A percentile compares a stretch with the other conserved stretches of the same genome.
Evolutionary conservation across 2,113 vertebrate species (phyloP).

Genomic region (Bucco capensis): DNA sequence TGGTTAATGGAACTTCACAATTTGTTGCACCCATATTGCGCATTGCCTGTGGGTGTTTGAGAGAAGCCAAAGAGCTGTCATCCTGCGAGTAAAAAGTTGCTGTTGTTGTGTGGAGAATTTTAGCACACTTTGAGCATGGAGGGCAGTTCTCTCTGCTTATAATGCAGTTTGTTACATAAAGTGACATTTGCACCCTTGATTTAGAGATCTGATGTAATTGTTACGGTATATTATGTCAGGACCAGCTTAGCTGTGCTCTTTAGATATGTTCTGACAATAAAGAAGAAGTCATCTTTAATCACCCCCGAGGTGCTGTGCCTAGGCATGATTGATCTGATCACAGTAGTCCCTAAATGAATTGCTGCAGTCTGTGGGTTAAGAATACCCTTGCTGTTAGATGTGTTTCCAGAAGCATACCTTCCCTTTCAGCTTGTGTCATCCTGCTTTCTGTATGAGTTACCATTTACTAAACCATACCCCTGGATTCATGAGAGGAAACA

Average conservation of each 20-base stretch:
- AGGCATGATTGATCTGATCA: neutral
- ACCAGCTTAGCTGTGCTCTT: neutral
- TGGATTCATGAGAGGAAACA: neutral
- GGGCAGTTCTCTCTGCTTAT: neutral
- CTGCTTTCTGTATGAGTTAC: neutral
- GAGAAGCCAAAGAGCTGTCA: slow-evolving; percentile 2
- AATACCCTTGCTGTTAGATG: neutral
- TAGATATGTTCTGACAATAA: neutral
- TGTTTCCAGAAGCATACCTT: neutral
- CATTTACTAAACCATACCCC: neutral
- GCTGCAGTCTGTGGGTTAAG: neutral
- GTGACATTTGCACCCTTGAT: neutral
- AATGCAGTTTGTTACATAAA: slow-evolving; percentile 22
- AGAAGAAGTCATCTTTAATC: neutral
- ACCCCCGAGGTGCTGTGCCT: neutral
- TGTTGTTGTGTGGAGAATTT: neutral
- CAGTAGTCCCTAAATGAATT: neutral
- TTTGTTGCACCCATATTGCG: neutral
- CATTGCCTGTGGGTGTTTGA: neutral
- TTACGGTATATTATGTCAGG: neutral
- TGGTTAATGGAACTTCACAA: neutral
- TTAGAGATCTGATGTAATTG: slow-evolving; percentile 33
- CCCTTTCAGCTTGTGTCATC: neutral
- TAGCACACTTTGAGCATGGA: neutral
- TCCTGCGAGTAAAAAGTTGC: neutral